These are phyloP conservation scores for Myotis myotis DNA, from an alignment of 2,797 vertebrate genomes.

Conservation along the genomic window DNA sequence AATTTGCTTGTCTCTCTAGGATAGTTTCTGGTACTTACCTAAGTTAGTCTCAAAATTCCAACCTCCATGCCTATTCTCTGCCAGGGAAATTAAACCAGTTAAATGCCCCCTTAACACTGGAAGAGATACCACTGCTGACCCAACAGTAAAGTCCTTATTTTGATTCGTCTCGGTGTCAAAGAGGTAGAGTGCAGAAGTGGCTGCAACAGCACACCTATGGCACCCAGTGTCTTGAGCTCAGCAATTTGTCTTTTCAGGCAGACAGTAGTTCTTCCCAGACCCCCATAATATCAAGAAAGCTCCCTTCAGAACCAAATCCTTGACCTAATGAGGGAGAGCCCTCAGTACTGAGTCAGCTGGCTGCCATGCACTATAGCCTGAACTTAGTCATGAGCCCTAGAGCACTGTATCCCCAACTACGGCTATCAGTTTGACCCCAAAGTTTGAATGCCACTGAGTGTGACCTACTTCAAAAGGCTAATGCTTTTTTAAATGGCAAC, in stretches of 20 bases:
- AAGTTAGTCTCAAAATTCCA: constrained; percentile 21
- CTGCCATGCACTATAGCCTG: not conserved
- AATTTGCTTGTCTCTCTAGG: not conserved
- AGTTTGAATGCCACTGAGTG: constrained; percentile 4
- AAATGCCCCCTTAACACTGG: not conserved
- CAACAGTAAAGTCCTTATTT: not conserved
- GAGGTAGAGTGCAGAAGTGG: not conserved
- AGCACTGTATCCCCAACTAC: not conserved
- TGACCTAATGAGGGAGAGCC: not conserved
- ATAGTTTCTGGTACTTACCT: constrained; percentile 21
- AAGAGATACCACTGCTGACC: not conserved
- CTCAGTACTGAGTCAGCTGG: not conserved
- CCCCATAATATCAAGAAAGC: not conserved
- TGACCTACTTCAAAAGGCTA: not conserved
- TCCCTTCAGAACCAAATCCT: not conserved
- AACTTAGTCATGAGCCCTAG: not conserved
- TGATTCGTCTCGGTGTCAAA: not conserved
- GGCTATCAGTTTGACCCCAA: not conserved
- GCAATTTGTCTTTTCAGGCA: not conserved
- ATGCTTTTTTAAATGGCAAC: not conserved
- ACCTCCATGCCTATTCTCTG: not conserved
- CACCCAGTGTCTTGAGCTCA: not conserved
- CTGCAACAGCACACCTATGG: not conserved
- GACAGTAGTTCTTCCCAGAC: not conserved
- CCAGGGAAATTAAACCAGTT: not conserved